Conservation (phyloP, 2,888 invertebrate species). For the Cephus sareptanus region DNA sequence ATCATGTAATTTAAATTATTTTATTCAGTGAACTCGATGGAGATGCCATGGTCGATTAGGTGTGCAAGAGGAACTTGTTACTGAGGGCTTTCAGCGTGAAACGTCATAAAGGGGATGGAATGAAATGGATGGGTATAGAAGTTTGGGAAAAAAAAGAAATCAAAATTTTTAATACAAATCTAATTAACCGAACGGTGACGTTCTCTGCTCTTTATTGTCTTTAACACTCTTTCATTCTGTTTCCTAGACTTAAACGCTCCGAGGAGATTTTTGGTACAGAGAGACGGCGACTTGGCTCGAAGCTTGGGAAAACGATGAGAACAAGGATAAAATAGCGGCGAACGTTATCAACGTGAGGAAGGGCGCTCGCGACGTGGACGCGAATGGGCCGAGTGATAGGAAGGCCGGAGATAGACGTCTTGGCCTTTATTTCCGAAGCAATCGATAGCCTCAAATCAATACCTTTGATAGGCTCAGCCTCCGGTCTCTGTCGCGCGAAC, state of each 20-base stretch:
- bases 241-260: too few species aligned
- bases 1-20: neutral
- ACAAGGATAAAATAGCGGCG: neutral
- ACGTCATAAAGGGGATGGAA: neutral
- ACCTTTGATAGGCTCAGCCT: constrained; percentile 39
- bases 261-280: neutral
- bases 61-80: neutral
- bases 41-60: neutral
- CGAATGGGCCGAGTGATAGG: neutral
- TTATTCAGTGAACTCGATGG: too few species aligned
- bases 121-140: neutral
- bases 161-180: too few species aligned
- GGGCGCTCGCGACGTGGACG: neutral
- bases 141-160: too few species aligned
- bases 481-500: constrained; percentile 31
- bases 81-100: neutral
- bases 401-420: constrained; percentile 38
- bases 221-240: too few species aligned
- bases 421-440: constrained; percentile 47
- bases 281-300: neutral
- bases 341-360: neutral
- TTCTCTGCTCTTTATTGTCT: too few species aligned
- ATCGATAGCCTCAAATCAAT: constrained; percentile 55
- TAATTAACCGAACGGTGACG: too few species aligned
- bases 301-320: neutral